Evolutionary conservation across 1,140 invertebrate species (phyloP), one percentile per base, ranked within the genome.

Genomic region (Plectus sambesii): DNA sequence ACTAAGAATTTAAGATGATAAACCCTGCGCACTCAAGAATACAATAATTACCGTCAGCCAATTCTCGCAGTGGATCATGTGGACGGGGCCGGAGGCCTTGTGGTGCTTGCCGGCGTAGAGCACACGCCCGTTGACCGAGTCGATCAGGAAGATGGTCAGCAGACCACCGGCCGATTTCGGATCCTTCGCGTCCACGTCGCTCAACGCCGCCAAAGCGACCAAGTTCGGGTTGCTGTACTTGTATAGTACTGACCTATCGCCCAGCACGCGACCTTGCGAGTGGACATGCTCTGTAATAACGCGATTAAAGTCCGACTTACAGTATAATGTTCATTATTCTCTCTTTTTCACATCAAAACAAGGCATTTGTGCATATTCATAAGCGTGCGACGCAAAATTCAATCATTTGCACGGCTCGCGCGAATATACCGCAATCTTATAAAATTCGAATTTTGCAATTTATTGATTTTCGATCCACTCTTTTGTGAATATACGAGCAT

Each of bases 221-320:
- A 98, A 73, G 75, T 98, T 97, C 20, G 93, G 93, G 78, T 99
- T 98, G 39, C 88, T 78, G 70, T 98, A 97, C 70, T 98, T 99
- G 73, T 98, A 99, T 17, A 97, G 78, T 33, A 98, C 92, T 65
- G 84, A 87, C 59, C 93, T 78, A 75, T 98, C 92, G 25, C 81
- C 82, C 49, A 98, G 73, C 24, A 97, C 90, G 60, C 87, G 79
- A 23, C 93, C 93, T 69, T 90, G 87, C 1, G 90, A 93, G 70
- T 96, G 88, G 6, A 94, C 87, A 61, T 82, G 80, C 74, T 97
- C 92, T 55, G 27, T 52, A 63, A 47, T 8, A 24, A 25, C n/a
- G n/a, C n/a, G n/a, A n/a, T n/a, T n/a, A n/a, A n/a, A n/a, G n/a
- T n/a, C n/a, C n/a, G n/a, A n/a, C n/a, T n/a, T n/a, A n/a, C n/a